These are phyloP conservation scores for Nothobranchius kuhntae DNA, from an alignment of 2,113 vertebrate species.

Conservation along the genomic window DNA sequence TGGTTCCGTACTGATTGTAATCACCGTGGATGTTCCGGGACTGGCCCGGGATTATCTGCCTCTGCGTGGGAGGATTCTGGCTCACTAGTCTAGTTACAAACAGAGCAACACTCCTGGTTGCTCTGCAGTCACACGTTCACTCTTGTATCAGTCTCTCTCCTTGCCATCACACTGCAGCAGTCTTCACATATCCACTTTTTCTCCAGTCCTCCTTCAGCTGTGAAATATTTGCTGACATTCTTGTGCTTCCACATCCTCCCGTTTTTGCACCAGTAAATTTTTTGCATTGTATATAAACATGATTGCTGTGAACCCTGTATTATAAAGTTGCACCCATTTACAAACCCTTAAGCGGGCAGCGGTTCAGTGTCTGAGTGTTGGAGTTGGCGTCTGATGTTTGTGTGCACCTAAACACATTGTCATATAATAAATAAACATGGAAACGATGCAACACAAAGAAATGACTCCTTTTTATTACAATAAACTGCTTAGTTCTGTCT, in stretches of 20 bases:
- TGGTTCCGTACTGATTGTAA: slow-evolving; percentile 64
- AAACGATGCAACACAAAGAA: slow-evolving; percentile 82
- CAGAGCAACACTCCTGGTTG: slow-evolving; percentile 41
- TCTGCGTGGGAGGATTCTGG: slow-evolving; percentile 23
- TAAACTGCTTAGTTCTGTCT: not conserved
- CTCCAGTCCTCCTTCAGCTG: slow-evolving; percentile 21
- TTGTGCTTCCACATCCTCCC: slow-evolving; percentile 73
- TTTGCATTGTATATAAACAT: slow-evolving; percentile 87
- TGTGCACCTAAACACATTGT: slow-evolving; percentile 87
- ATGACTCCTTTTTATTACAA: slow-evolving; percentile 3
- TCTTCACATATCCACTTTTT: slow-evolving; percentile 55
- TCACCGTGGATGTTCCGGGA: slow-evolving; percentile 12
- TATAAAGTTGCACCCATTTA: slow-evolving; percentile 75
- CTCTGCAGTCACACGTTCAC: slow-evolving; percentile 31
- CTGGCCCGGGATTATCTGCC: slow-evolving; percentile 34
- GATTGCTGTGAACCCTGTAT: slow-evolving; percentile 84
- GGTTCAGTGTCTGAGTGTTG: slow-evolving; percentile 83
- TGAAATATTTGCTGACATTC: slow-evolving; percentile 51
- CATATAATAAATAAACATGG: slow-evolving; percentile 92
- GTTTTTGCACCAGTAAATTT: slow-evolving; percentile 46
- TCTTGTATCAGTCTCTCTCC: slow-evolving; percentile 40
- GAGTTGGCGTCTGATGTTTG: slow-evolving; percentile 83
- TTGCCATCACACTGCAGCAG: slow-evolving; percentile 43
- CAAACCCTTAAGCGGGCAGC: slow-evolving; percentile 70
- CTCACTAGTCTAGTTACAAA: slow-evolving; percentile 36